phyloP scores from a whole-genome alignment of 2,888 invertebrate species.

The Zaprionus lineosus region DNA sequence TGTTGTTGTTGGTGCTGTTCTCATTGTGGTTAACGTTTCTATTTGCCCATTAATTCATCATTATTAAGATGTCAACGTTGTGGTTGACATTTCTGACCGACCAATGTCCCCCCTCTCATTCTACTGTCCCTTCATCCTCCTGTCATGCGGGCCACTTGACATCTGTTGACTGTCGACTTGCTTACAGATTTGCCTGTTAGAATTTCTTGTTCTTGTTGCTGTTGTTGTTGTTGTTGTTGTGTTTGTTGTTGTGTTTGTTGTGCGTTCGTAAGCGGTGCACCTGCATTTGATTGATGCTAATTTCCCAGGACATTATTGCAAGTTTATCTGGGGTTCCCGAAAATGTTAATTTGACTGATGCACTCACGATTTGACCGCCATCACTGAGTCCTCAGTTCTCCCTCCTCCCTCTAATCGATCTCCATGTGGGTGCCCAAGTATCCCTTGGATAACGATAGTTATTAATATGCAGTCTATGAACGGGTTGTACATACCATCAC shows the following conservation, averaged over 20 bases:
- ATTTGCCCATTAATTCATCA: slow-evolving; percentile 81
- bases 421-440: slow-evolving; percentile 54
- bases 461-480: slow-evolving; percentile 17
- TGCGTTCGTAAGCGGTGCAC: slow-evolving; percentile 52
- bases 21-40: slow-evolving; percentile 22
- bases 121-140: slow-evolving; percentile 1
- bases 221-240: slow-evolving; percentile 6
- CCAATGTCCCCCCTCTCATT: slow-evolving; percentile 10
- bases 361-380: slow-evolving; percentile 19
- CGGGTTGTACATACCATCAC: neutral
- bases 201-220: slow-evolving; percentile 14
- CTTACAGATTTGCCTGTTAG: slow-evolving; percentile 45
- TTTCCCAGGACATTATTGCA: slow-evolving; percentile 71
- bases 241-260: slow-evolving; percentile 1
- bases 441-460: slow-evolving; percentile 20
- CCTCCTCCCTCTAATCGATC: slow-evolving; percentile 47
- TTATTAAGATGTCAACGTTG: slow-evolving; percentile 80
- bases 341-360: slow-evolving; percentile 51
- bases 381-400: neutral
- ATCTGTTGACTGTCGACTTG: slow-evolving; percentile 62
- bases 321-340: slow-evolving; percentile 46
- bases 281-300: slow-evolving; percentile 77
- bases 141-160: slow-evolving; percentile 77
- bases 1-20: slow-evolving; percentile 28
- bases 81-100: slow-evolving; percentile 76